Evolutionary conservation across 2,113 vertebrate genomes (phyloP).

Genomic region (Crotalus helleri): DNA sequence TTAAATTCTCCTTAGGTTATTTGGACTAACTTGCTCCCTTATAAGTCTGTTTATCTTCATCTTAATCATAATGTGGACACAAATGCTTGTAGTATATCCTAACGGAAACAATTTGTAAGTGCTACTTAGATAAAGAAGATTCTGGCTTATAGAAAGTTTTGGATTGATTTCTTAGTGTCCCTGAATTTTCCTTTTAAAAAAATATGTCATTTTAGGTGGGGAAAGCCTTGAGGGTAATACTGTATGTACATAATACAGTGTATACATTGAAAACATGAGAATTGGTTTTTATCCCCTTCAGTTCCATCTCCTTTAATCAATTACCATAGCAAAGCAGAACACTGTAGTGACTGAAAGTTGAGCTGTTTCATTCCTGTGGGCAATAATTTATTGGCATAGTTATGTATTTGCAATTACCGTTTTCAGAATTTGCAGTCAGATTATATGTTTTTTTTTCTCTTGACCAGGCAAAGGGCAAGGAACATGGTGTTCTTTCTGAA

Average conservation of each 20-base stretch:
- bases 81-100: not conserved
- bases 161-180: not conserved
- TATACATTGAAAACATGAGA: not conserved
- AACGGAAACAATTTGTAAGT: not conserved
- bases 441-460: not conserved
- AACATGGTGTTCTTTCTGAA: not conserved
- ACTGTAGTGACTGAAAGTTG: not conserved
- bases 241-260: not conserved
- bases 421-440: not conserved
- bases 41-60: not conserved
- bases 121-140: not conserved
- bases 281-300: not conserved
- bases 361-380: not conserved
- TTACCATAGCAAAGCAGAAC: not conserved
- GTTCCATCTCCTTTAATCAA: not conserved
- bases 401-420: not conserved
- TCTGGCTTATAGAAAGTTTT: not conserved
- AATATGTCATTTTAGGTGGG: not conserved
- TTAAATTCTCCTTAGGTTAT: not conserved
- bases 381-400: not conserved
- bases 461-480: not conserved
- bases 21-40: not conserved
- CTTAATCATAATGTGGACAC: not conserved
- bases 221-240: not conserved
- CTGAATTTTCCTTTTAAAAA: not conserved